These are phyloP conservation scores for Rhamnusium bicolor DNA, from an alignment of 2,888 invertebrate genomes.

Conservation along the genomic window DNA sequence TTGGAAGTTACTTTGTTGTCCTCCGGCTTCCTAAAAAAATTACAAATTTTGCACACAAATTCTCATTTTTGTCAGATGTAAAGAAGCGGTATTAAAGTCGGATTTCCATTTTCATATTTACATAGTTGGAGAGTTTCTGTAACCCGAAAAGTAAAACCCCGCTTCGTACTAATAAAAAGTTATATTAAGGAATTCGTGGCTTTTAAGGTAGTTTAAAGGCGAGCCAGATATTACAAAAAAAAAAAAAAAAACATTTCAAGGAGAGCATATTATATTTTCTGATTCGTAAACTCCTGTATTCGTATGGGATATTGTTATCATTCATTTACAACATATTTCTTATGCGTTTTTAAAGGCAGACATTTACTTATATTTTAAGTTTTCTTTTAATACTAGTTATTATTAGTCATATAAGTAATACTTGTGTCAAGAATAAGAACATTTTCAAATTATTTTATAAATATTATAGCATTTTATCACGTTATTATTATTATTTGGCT, in stretches of 20 bases:
- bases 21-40: slow-evolving; percentile 8
- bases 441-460: too few relatives aligned
- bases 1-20: neutral
- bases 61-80: slow-evolving; percentile 13
- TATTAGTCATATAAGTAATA: too few relatives aligned
- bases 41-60: slow-evolving; percentile 3
- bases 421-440: too few relatives aligned
- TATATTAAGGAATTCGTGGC: slow-evolving; percentile 27
- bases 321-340: neutral
- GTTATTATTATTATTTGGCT: too few relatives aligned
- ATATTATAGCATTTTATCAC: too few relatives aligned
- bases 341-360: neutral
- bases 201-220: neutral
- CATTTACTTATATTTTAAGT: too few relatives aligned
- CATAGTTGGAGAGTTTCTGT: slow-evolving; percentile 21
- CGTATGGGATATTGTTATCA: neutral
- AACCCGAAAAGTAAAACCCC: slow-evolving; percentile 24
- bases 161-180: slow-evolving; percentile 5
- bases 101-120: slow-evolving; percentile 29
- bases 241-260: neutral
- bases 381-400: too few relatives aligned
- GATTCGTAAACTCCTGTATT: neutral
- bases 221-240: neutral
- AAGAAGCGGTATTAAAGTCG: slow-evolving; percentile 22
- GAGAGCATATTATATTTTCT: neutral